Evolutionary conservation across 1,140 invertebrate species (phyloP), one percentile per base, ranked within the genome.

Genomic region (Leptinotarsa lineolata): DNA sequence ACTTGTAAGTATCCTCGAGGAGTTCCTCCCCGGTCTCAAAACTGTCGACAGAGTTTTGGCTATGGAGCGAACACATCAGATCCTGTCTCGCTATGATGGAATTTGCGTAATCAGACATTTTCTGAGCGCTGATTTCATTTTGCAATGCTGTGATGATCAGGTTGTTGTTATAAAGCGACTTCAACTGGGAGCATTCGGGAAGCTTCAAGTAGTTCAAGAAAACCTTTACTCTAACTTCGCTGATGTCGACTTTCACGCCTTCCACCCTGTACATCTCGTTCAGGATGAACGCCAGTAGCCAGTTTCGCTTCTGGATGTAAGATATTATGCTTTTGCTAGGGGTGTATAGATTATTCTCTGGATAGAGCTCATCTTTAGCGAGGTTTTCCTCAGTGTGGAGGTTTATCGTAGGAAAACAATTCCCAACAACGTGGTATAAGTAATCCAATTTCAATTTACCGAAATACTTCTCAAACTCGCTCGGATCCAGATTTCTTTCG

Each of bases 291-390:
- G 88, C 88, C 21, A 90, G 73, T 2, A 90, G 67, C 86, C 86
- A 87, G 76, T 89, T 90, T 67, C 89, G 85, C 46, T 85, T 84
- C 66, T 86, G 83, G 5, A 90, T 84, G 70, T 90, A 90, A 67
- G 85, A 86, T 24, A 90, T 81, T 8, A 90, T 80, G 67, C 75
- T 78, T 72, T 81, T 80, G 79, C 21, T 80, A 0, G 79, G 81
- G 30, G 68, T 67, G 81, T 83, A 76, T 60, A 84, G 30, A 61
- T 60, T 76, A 63, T 80, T 78, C 45, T 79, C 77, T 3, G 74
- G 79, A 45, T 73, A 76, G 46, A 77, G 46, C 44, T 77, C 65
- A 13, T 74, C 79, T 24, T 79, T 75, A 30, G 75, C 58, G 20
- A 80, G 63, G 64, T 78, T 73, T 67, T 80, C 75, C 68, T 81